Percentiles rank a stretch among this genome's conserved stretches.
Conservation (phyloP, 2,797 vertebrate species). For the Eospalax fontanierii region DNA sequence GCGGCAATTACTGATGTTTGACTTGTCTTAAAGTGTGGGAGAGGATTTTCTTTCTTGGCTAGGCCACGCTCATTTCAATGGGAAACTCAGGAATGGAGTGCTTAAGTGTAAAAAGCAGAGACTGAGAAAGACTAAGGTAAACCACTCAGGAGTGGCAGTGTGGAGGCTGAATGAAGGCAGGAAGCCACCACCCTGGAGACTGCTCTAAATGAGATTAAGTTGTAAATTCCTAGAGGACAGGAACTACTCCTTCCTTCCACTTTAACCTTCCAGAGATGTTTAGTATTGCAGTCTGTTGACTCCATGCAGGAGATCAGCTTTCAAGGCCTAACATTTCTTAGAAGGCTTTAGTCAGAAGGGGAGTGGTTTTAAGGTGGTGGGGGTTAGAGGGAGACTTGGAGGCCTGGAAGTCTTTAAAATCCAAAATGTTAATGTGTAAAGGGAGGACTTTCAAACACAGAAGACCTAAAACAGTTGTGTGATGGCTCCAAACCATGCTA, state of each 20-base stretch:
- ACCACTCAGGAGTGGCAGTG: not conserved
- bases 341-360: not conserved
- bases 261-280: not conserved
- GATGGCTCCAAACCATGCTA: not conserved
- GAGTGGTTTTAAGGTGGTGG: no score
- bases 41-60: slow-evolving; percentile 7
- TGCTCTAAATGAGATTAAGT: not conserved
- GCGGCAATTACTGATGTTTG: not conserved
- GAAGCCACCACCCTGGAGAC: not conserved
- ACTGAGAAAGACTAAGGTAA: not conserved
- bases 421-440: not conserved
- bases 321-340: slow-evolving; percentile 61
- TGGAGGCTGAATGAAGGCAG: not conserved
- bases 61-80: not conserved
- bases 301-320: not conserved
- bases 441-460: slow-evolving; percentile 1
- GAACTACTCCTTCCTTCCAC: not conserved
- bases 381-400: not conserved
- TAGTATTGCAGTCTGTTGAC: slow-evolving; percentile 19
- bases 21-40: not conserved
- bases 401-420: not conserved
- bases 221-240: slow-evolving; percentile 16
- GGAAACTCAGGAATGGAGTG: not conserved
- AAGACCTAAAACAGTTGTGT: not conserved
- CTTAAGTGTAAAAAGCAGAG: slow-evolving; percentile 8